These are phyloP conservation scores for Meta bourneti DNA, from an alignment of 2,888 invertebrate species.

Conservation along the genomic window DNA sequence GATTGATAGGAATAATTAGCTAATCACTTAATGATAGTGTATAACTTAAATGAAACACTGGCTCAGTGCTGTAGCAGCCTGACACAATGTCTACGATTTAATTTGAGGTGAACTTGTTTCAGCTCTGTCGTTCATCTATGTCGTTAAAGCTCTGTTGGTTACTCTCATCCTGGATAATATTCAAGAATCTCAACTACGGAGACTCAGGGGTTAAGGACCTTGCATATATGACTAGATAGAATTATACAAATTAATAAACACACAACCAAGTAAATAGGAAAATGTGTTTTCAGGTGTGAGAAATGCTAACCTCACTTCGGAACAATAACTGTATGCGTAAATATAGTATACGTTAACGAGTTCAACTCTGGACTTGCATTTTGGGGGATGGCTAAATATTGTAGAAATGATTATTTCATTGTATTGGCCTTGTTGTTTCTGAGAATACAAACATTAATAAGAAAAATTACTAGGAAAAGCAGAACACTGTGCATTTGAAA, in stretches of 20 bases:
- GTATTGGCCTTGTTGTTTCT: too few species aligned
- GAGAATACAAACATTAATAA: too few species aligned
- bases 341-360: conserved; percentile 21
- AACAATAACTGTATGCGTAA: neutral
- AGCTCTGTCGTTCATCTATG: neutral
- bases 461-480: too few species aligned
- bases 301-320: neutral
- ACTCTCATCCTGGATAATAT: neutral
- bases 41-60: too few species aligned
- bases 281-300: conserved; percentile 26
- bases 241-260: conserved; percentile 5
- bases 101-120: neutral
- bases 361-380: neutral
- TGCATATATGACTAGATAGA: neutral
- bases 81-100: neutral
- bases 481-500: too few species aligned
- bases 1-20: too few species aligned
- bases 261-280: neutral
- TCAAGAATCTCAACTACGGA: neutral
- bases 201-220: conserved; percentile 29
- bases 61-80: too few species aligned
- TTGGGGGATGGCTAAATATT: neutral
- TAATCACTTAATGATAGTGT: too few species aligned
- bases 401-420: neutral
- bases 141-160: neutral